Evolutionary conservation across 2,797 vertebrate genomes (phyloP).

Genomic region (Sus cebifrons): DNA sequence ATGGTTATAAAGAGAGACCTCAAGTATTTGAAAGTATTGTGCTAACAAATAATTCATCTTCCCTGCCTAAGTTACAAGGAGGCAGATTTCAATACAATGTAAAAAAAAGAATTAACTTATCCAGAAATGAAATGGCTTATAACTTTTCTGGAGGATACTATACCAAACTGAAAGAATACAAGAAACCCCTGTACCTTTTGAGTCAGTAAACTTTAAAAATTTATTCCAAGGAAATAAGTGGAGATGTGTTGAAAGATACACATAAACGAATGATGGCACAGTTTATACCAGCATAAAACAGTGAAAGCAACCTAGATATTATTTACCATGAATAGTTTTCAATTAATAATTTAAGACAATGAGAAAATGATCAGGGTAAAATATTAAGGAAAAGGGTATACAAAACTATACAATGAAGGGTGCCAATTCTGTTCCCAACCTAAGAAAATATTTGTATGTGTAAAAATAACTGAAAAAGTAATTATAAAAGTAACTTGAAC

Average conservation of each 20-base stretch:
- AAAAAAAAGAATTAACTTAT: background rate
- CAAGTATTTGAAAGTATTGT: background rate
- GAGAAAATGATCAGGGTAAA: conserved; percentile 41
- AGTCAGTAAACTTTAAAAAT: conserved; percentile 15
- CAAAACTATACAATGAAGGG: conserved; percentile 8
- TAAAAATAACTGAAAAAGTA: conserved; percentile 59
- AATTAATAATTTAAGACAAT: conserved; percentile 51
- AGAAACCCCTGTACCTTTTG: background rate
- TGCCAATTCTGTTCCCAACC: background rate
- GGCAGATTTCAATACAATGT: conserved; percentile 38
- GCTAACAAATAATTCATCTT: conserved; percentile 39
- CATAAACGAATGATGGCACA: background rate
- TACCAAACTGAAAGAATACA: background rate
- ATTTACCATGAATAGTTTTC: conserved; percentile 2
- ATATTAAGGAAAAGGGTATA: conserved; percentile 30
- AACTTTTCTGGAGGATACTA: conserved; percentile 62
- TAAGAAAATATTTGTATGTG: conserved; percentile 42
- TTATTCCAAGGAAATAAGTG: conserved; percentile 17
- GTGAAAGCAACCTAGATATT: background rate
- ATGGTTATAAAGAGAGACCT: background rate
- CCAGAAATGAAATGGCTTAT: conserved; percentile 18
- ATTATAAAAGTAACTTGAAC: conserved; percentile 6
- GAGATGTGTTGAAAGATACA: background rate
- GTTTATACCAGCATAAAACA: conserved; percentile 17
- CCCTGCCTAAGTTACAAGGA: background rate